phyloP scores from a whole-genome alignment of 2,113 vertebrate genomes.

The Pangasianodon gigas region DNA sequence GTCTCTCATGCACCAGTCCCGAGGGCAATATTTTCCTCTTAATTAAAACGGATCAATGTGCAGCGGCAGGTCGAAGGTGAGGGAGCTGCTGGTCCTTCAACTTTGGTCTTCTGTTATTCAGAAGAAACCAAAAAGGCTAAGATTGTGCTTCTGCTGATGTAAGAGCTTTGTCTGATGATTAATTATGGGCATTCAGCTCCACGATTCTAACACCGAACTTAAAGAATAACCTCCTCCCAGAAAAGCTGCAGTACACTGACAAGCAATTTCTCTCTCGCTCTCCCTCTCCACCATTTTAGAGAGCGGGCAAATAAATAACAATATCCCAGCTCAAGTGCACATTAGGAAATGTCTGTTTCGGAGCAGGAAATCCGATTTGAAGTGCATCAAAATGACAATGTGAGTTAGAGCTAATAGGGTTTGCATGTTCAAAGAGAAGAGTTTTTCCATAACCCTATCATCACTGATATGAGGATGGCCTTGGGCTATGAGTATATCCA shows the following conservation, averaged over 20 bases:
- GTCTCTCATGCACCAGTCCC: constrained; percentile 68
- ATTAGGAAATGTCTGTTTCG: constrained; percentile 40
- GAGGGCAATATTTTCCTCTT: constrained; percentile 62
- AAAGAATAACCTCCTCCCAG: constrained; percentile 65
- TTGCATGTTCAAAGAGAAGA: constrained; percentile 38
- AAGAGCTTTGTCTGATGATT: constrained; percentile 67
- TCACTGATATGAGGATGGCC: constrained; percentile 2
- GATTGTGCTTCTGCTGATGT: constrained; percentile 67
- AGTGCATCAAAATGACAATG: constrained; percentile 46
- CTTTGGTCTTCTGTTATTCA: constrained; percentile 35
- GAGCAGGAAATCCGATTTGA: constrained; percentile 47
- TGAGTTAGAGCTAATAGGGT: constrained; percentile 41
- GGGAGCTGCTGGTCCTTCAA: neutral
- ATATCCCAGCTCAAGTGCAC: constrained; percentile 38
- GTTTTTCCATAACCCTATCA: constrained; percentile 29
- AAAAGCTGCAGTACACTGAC: constrained; percentile 50
- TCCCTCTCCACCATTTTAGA: constrained; percentile 53
- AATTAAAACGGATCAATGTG: constrained; percentile 67
- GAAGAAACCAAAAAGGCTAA: constrained; percentile 32
- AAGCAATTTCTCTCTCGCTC: constrained; percentile 54
- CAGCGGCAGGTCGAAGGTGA: constrained; percentile 34
- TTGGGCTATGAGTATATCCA: neutral
- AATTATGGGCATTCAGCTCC: constrained; percentile 69
- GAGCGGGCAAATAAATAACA: constrained; percentile 57
- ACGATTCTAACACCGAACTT: constrained; percentile 64